Conservation (phyloP, 2,797 vertebrate species). For the Masticophis lateralis region DNA sequence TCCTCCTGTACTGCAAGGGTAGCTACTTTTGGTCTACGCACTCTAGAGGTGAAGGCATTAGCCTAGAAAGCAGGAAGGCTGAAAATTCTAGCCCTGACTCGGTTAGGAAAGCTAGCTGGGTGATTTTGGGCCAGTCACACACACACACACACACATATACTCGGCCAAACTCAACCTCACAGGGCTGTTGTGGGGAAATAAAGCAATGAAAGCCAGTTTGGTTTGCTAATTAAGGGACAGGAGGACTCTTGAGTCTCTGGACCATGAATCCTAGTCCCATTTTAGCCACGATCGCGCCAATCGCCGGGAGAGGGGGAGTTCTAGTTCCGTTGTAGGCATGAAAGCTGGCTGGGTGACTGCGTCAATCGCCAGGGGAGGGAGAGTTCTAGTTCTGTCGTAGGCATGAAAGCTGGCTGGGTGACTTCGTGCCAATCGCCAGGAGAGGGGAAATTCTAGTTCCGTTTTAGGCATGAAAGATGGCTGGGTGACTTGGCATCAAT, state of each 20-base stretch:
- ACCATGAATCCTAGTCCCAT: not conserved
- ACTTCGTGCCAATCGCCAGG: no score
- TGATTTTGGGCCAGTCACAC: not conserved
- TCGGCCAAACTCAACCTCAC: not conserved
- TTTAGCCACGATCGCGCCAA: not conserved
- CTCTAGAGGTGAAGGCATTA: not conserved
- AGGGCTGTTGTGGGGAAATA: not conserved
- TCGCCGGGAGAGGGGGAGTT: fast-evolving
- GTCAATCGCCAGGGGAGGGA: no score
- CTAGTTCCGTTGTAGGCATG: no score
- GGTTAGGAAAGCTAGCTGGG: not conserved
- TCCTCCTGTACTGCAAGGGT: not conserved
- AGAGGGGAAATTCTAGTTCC: no score
- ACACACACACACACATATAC: not conserved
- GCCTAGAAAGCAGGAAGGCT: no score
- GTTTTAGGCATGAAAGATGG: no score
- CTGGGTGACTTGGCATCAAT: no score
- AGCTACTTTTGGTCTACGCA: not conserved
- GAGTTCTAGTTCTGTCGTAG: no score
- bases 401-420: no score
- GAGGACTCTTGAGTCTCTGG: no score
- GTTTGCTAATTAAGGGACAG: not conserved
- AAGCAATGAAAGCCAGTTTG: not conserved
- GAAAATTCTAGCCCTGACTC: not conserved
- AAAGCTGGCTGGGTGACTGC: no score